These are phyloP conservation scores for Lepilemur septentrionalis DNA, from an alignment of 2,797 vertebrate genomes.

Conservation along the genomic window DNA sequence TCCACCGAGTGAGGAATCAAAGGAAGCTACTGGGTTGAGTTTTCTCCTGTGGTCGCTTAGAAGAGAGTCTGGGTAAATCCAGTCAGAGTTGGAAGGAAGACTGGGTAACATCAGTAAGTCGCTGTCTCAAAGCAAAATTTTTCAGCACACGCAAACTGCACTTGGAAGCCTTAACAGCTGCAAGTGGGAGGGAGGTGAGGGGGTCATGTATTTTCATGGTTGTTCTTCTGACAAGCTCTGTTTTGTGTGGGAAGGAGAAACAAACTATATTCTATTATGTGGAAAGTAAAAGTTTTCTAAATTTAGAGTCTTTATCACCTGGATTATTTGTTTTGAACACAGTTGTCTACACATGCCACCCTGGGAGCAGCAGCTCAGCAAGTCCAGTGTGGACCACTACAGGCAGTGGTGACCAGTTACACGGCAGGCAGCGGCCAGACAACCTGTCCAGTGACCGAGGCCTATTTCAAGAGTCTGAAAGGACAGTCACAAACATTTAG, in stretches of 20 bases:
- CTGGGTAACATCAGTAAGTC: neutral
- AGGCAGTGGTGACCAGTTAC: neutral
- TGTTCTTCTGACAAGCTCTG: slow-evolving; percentile 56
- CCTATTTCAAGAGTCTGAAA: slow-evolving; percentile 27
- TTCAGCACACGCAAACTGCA: neutral
- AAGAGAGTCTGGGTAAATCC: neutral
- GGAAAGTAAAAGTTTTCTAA: slow-evolving; percentile 50
- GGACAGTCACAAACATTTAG: slow-evolving; percentile 12
- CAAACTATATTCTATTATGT: slow-evolving; percentile 15
- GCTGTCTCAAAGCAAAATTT: slow-evolving; percentile 42
- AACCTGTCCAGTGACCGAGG: neutral
- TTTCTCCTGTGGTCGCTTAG: neutral
- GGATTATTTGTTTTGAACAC: slow-evolving; percentile 56
- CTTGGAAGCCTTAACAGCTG: slow-evolving; percentile 51
- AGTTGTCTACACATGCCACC: neutral
- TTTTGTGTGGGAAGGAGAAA: slow-evolving; percentile 56
- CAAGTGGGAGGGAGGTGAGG: slow-evolving; percentile 10
- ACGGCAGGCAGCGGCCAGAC: neutral
- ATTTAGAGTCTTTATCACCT: slow-evolving; percentile 60
- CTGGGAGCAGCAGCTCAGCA: neutral
- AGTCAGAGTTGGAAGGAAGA: neutral
- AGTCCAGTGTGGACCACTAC: neutral
- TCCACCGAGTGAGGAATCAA: neutral
- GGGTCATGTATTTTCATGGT: slow-evolving; percentile 33
- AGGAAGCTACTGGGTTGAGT: neutral